Evolutionary conservation across 2,113 vertebrate species (phyloP).

Genomic region (Buteo buteo): DNA sequence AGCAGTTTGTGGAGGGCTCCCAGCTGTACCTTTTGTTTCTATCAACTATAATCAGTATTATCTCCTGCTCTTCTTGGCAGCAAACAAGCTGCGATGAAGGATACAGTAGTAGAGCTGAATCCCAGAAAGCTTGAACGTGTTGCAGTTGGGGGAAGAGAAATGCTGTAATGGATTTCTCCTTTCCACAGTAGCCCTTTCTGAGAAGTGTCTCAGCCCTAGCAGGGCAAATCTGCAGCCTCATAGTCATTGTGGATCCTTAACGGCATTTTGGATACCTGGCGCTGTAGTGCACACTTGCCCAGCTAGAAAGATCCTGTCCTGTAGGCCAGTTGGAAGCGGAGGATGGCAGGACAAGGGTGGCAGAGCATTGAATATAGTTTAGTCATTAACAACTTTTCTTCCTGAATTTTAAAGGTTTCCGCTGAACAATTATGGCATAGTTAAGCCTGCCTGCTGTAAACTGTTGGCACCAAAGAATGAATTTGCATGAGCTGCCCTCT

Average conservation of each 20-base stretch:
- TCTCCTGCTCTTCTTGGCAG: background rate
- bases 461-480: background rate
- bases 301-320: background rate
- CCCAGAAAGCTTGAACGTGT: rapidly evolving
- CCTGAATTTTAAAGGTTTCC: background rate
- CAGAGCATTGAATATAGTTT: background rate
- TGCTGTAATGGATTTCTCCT: background rate
- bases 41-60: background rate
- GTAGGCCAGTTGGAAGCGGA: background rate
- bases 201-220: background rate
- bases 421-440: background rate
- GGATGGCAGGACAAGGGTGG: background rate
- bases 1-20: background rate
- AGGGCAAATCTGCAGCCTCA: background rate
- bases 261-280: rapidly evolving
- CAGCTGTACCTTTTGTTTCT: background rate
- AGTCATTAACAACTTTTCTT: background rate
- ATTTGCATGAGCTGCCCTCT: background rate
- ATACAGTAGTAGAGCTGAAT: background rate
- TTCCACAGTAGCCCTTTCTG: background rate
- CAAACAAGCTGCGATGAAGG: background rate
- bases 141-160: background rate
- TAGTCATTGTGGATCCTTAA: background rate
- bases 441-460: background rate
- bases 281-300: rapidly evolving